These are phyloP conservation scores for Drosophila subsilvestris DNA, from an alignment of 2,888 invertebrate genomes.

Conservation along the genomic window DNA sequence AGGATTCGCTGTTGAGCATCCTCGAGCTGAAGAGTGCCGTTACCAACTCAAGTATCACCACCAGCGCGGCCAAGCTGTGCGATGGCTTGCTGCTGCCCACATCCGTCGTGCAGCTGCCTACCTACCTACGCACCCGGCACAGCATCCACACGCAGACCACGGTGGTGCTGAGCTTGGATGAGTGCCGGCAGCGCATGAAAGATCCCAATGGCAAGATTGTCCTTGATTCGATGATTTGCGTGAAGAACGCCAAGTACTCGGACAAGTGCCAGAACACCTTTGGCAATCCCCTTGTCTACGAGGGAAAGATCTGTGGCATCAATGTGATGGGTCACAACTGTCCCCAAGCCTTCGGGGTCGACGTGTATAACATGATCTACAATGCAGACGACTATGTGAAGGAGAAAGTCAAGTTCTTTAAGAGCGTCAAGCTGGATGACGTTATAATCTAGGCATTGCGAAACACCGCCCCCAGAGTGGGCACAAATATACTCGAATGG, in stretches of 20 bases:
- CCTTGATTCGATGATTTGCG: conserved; percentile 27
- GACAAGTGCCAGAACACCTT: conserved; percentile 18
- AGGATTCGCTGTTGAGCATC: neutral
- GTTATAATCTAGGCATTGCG: conserved; percentile 3
- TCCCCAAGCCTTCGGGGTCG: conserved; percentile 3
- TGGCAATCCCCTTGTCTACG: conserved; percentile 49
- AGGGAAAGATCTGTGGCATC: conserved; percentile 48
- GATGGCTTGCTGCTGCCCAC: accelerated
- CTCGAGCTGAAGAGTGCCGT: conserved; percentile 3
- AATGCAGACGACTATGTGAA: neutral
- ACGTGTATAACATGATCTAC: conserved; percentile 36
- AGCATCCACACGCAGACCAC: conserved; percentile 10
- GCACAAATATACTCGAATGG: neutral
- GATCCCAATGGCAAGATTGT: neutral
- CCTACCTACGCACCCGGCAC: conserved; percentile 24
- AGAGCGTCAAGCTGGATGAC: conserved; percentile 1
- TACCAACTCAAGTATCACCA: neutral
- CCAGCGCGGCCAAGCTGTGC: conserved; percentile 16
- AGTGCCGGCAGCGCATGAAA: conserved; percentile 23
- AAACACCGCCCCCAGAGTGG: neutral
- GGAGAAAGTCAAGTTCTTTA: neutral
- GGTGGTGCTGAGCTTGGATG: neutral
- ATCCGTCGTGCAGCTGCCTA: conserved; percentile 7
- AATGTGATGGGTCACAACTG: conserved; percentile 59
- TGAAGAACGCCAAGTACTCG: conserved; percentile 22